These are phyloP conservation scores for Mallotus villosus DNA, from an alignment of 2,797 vertebrate species.

Conservation along the genomic window DNA sequence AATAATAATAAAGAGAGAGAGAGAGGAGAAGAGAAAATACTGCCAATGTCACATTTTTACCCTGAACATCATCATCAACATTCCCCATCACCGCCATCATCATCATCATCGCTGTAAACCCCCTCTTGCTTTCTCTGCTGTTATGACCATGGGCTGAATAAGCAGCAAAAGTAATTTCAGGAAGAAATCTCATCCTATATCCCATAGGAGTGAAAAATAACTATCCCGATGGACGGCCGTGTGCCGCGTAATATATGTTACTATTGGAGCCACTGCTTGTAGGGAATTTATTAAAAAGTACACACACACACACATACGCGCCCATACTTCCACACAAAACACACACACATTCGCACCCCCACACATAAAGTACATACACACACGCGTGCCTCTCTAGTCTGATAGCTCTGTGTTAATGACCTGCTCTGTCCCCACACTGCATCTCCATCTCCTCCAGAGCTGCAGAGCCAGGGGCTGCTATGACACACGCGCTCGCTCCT, in stretches of 20 bases:
- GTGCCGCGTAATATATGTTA: not conserved
- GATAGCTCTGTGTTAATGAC: conserved; percentile 67
- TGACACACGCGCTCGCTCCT: conserved; percentile 35
- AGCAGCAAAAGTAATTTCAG: not conserved
- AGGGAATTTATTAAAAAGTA: conserved; percentile 33
- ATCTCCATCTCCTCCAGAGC: conserved; percentile 34
- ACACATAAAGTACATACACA: too few species aligned
- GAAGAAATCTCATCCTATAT: not conserved
- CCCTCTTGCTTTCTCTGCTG: conserved; percentile 40
- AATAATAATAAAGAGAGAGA: conserved; percentile 10
- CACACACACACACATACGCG: too few species aligned
- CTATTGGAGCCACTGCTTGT: conserved; percentile 39
- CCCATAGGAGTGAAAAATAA: not conserved
- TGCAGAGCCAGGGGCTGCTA: conserved; percentile 62
- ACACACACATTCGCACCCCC: too few species aligned
- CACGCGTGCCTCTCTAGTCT: conserved; percentile 39
- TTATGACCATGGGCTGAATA: conserved; percentile 63
- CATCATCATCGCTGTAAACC: conserved; percentile 40
- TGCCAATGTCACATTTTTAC: conserved; percentile 40
- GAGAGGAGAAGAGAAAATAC: conserved; percentile 15
- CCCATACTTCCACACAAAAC: too few species aligned
- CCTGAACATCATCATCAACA: conserved; percentile 46
- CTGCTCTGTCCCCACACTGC: conserved; percentile 15
- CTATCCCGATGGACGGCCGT: too few species aligned
- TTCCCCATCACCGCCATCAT: not conserved